Conservation (phyloP, 1,140 invertebrate species). For the Arctopsyche grandis region DNA sequence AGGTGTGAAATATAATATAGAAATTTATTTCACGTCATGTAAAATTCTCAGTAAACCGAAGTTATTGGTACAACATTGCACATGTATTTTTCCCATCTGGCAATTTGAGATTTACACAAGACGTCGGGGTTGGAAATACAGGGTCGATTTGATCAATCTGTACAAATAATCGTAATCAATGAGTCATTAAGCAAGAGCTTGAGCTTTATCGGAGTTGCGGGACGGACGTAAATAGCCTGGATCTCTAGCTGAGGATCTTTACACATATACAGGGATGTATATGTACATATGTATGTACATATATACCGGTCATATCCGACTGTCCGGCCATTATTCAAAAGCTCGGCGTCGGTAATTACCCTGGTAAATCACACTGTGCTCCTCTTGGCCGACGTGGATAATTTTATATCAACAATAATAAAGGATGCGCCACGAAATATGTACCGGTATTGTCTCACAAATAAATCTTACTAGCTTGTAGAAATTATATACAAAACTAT, state of each 20-base stretch:
- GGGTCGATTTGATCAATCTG: conserved; percentile 8
- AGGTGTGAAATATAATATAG: conserved; percentile 16
- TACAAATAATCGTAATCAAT: conserved; percentile 23
- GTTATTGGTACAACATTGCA: too few species aligned
- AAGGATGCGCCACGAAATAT: conserved; percentile 21
- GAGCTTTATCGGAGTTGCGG: conserved; percentile 3
- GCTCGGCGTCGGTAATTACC: conserved; percentile 39
- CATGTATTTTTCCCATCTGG: too few species aligned
- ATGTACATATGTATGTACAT: background rate
- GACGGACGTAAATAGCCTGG: conserved; percentile 29
- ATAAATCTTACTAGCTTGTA: too few species aligned
- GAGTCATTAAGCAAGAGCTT: conserved; percentile 9
- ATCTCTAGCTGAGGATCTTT: conserved; percentile 24
- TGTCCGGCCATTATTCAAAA: conserved; percentile 43
- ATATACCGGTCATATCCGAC: conserved; percentile 11
- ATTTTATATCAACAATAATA: conserved; percentile 47
- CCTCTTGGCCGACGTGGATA: conserved; percentile 32
- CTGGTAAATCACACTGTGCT: conserved; percentile 44
- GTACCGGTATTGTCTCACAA: background rate
- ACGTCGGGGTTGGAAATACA: background rate
- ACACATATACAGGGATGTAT: background rate
- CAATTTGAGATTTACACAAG: background rate
- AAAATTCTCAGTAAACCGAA: too few species aligned
- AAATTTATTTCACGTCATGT: background rate
- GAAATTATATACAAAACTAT: too few species aligned